Evolutionary conservation across 2,888 invertebrate species (phyloP), one percentile per base, ranked within the genome.

Genomic region (Merodon equestris): DNA sequence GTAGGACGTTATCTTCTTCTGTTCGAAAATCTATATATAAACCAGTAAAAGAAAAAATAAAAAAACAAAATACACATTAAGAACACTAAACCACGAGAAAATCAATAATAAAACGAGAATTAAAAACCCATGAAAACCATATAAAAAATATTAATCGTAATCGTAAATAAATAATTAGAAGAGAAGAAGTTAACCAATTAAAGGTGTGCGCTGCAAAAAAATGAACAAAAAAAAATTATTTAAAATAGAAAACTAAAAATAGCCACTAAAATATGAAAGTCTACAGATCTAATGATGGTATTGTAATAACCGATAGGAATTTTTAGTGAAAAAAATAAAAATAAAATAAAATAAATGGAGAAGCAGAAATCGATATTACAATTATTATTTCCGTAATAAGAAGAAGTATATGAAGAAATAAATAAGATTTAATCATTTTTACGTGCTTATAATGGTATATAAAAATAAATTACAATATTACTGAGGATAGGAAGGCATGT

Each of bases 401-500:
- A 66, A 71, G 45, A 71, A 71, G 40, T 68, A 47, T 67, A 58
- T 38, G 53, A 58, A 68, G 50, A 18, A 63, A 15, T 51, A 61
- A 61, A 77, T 63, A 68, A 77, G 63, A 77, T 77, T 77, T 77
- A 77, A 77, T 77, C 73, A 73, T 77, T 77, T 77, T 77, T 77
- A 77, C 72, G 67, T 77, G 73, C 72, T 73, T 61, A 68, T 68
- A 77, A 53, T 27, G 7, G 27, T 27, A 27, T 56, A 73, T 67
- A 60, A 76, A 67, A 77, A 61, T 53, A 53, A 77, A 77, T 72
- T 63, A 58, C 40, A 72, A 67, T 72, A 73, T 68, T 68, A 77
- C 72, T 36, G 56, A 50, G 12, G 44, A 38, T 38, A 9, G 36
- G 17, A 47, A 14, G 57, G 72, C 44, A 53, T 54, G 54, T 48